Conservation (phyloP, 2,113 vertebrate species). For the Leucosticte australis region DNA sequence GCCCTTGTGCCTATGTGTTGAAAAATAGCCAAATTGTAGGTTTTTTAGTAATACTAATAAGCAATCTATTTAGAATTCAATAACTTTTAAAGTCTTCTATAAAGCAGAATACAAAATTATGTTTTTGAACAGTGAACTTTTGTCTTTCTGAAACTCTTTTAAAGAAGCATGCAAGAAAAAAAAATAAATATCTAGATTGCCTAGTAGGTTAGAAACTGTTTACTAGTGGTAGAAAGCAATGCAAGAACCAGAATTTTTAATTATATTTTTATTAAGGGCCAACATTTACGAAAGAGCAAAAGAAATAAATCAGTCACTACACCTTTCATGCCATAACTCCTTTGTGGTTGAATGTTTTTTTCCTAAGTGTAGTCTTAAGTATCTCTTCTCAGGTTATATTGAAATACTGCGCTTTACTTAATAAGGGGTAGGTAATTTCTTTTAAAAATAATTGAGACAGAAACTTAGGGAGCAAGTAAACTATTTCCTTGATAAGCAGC, state of each 20-base stretch:
- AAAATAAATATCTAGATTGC: neutral
- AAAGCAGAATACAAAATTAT: neutral
- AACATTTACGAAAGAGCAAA: neutral
- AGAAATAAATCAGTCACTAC: accelerated
- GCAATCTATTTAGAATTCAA: neutral
- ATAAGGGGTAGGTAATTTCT: neutral
- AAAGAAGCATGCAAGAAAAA: neutral
- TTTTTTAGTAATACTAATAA: neutral
- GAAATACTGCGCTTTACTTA: neutral
- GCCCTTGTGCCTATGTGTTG: neutral
- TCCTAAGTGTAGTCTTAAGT: neutral
- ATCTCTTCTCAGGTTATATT: neutral
- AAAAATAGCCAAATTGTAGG: neutral
- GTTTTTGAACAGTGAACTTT: neutral
- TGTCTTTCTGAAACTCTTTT: neutral
- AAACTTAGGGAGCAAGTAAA: neutral
- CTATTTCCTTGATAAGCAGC: neutral
- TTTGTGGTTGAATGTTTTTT: accelerated
- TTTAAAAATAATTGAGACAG: neutral
- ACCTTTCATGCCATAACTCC: neutral
- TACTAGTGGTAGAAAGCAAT: neutral
- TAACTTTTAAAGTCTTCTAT: neutral
- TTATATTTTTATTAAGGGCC: neutral
- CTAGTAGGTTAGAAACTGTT: neutral
- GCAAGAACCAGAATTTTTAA: neutral